Conservation (phyloP, 2,888 invertebrate genomes). For the Peribatodes rhomboidaria region DNA sequence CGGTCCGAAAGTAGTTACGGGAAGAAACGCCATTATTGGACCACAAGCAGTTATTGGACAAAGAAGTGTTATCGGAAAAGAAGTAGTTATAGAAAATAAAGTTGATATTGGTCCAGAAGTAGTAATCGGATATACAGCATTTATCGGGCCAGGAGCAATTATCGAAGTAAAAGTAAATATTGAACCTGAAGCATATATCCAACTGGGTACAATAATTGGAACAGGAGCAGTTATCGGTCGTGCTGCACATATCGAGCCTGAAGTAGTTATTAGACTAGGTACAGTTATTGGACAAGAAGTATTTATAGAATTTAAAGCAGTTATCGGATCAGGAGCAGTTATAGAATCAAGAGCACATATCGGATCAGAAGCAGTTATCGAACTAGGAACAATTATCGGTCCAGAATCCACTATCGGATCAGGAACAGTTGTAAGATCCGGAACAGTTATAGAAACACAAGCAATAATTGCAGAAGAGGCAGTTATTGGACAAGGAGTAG, state of each 20-base stretch:
- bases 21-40: no score
- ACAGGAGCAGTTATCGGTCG: no score
- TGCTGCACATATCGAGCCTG: background rate
- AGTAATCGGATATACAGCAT: background rate
- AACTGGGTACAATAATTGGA: no score
- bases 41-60: background rate
- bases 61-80: background rate
- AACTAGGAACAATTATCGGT: background rate
- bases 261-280: background rate
- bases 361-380: background rate
- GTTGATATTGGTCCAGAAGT: background rate
- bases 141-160: background rate
- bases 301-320: background rate
- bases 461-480: no score
- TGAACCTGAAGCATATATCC: no score
- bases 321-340: background rate
- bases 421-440: background rate
- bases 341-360: background rate
- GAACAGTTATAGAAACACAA: background rate
- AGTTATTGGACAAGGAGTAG: background rate
- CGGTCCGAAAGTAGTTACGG: background rate
- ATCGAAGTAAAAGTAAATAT: background rate
- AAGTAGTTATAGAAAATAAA: background rate
- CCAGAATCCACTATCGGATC: background rate
- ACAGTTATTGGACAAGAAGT: background rate